Conservation (phyloP, 2,113 vertebrate genomes). For the Amphilophus citrinellus region DNA sequence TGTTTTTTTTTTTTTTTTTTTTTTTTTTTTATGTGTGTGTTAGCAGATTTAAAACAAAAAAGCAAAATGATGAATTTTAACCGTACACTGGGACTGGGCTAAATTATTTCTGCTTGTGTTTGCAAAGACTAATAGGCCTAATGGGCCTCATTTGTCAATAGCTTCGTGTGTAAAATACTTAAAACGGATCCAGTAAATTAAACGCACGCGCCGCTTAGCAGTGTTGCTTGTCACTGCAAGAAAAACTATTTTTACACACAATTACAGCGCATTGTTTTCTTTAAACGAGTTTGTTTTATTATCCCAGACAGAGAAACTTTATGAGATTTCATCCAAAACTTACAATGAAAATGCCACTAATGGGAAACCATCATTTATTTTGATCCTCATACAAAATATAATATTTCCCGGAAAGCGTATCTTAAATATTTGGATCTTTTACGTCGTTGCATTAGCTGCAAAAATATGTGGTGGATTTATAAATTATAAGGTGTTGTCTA, state of each 20-base stretch:
- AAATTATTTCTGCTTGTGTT: conserved; percentile 50
- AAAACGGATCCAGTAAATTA: conserved; percentile 39
- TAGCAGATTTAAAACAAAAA: background rate
- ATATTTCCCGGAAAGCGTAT: background rate
- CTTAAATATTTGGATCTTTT: background rate
- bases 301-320: background rate
- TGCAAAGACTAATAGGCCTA: conserved; percentile 57
- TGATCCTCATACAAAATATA: background rate
- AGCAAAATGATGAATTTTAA: conserved; percentile 34
- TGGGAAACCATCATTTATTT: background rate
- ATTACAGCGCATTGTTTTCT: background rate
- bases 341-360: background rate
- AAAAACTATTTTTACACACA: background rate
- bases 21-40: background rate
- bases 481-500: background rate
- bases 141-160: conserved; percentile 61
- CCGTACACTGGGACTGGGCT: background rate
- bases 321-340: background rate
- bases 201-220: conserved; percentile 3
- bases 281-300: background rate
- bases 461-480: background rate
- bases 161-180: conserved; percentile 44
- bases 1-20: background rate
- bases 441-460: background rate
- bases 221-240: background rate